Evolutionary conservation across 2,797 vertebrate species (phyloP), one percentile per base, ranked within the genome.

Genomic region (Phrynocephalus guinanensis): DNA sequence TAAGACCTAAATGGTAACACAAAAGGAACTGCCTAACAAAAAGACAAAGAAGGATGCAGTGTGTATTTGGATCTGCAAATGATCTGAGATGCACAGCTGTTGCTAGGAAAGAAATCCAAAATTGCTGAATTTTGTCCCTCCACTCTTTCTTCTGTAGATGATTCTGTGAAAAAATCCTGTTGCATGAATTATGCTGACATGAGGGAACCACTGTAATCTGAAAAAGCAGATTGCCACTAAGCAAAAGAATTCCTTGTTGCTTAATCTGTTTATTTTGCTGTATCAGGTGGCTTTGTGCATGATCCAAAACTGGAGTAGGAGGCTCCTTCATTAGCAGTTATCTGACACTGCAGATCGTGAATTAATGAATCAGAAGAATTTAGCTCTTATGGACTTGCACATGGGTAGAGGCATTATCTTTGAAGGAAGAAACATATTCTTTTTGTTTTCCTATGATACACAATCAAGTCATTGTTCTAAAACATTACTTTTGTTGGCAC

Each of bases 1-100:
- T 88, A 88, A 72, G 79, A 22, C 91, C 88, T 90, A 76, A 89
- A 48, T 26, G 82, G 90, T 87, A 89, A 88, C 75, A 82, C 33
- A 88, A 84, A 56, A 26, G 71, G 48, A 75, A 91, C 48, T 67
- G 70, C 20, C 0, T 60, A 89, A 87, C 38, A 0, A n/a, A 30
- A 28, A 6, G 50, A 3, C 26, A 20, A 77, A 90, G 30, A 84
- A 84, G 75, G 81, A 86, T 91, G 9, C 72, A 86, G 79, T 73
- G 90, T 50, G 63, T 80, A n/a, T 63, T 73, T n/a, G 3, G 3
- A 6, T 3, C 4, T 78, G 72, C 92, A 88, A 90, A 88, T 94
- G 81, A 90, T 83, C 85, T 87, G 75, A 80, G 38, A 44, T 44
- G 38, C 38, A 44, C 38, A 44, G 38, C 33, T 89, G 28, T 6